Evolutionary conservation across 2,113 vertebrate species (phyloP).

Genomic region (Isichthys henryi): DNA sequence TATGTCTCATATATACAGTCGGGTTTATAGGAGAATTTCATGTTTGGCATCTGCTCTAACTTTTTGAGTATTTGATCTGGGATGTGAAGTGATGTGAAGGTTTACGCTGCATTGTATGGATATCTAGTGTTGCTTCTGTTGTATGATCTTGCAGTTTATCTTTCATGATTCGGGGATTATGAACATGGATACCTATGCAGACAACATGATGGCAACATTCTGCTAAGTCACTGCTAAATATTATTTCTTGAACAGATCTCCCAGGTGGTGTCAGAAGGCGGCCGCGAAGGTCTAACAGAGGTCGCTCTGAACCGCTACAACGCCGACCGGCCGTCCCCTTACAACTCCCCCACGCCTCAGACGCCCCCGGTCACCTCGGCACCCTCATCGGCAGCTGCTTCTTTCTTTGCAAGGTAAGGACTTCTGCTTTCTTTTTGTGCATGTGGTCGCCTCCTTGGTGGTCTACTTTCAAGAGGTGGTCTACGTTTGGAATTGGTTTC

Average conservation of each 20-base stretch:
- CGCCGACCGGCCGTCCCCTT: conserved; percentile 70
- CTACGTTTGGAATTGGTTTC: not conserved
- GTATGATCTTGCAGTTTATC: not conserved
- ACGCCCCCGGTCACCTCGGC: conserved; percentile 56
- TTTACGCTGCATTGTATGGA: not conserved
- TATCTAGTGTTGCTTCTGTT: not conserved
- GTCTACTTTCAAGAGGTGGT: not conserved
- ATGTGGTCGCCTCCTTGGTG: too few species aligned
- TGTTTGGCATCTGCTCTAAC: not conserved
- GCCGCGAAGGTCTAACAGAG: conserved; percentile 77
- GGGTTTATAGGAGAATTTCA: not conserved
- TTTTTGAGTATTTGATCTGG: conserved; percentile 5
- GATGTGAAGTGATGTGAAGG: not conserved
- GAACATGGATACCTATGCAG: not conserved
- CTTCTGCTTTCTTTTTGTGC: not conserved
- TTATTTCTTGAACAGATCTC: conserved; percentile 68
- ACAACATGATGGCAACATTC: not conserved
- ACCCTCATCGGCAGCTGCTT: conserved; percentile 79
- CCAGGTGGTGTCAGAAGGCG: conserved; percentile 78
- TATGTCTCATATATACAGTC: not conserved
- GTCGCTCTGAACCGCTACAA: conserved; percentile 79
- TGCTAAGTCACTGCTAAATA: not conserved
- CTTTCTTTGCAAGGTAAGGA: conserved; percentile 92
- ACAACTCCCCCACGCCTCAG: conserved; percentile 60
- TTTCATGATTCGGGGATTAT: not conserved